Evolutionary conservation across 2,888 invertebrate species (phyloP), one percentile per base, ranked within the genome.

Genomic region (Lomographa bimaculata): DNA sequence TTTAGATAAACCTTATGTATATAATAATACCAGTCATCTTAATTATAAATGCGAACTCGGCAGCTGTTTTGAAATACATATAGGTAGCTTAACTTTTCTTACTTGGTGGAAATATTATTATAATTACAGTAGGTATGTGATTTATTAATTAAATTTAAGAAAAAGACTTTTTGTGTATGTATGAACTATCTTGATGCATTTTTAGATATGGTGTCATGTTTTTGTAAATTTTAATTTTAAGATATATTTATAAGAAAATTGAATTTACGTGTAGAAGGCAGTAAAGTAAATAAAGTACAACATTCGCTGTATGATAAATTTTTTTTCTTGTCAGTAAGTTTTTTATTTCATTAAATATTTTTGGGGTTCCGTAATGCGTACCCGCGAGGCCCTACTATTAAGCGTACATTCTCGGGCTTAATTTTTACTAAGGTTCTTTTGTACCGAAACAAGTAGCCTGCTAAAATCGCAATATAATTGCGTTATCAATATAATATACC

Each of bases 171-270:
- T 62, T 10, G 1, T 17, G 19, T 11, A 14, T 20, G 10, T 16
- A 64, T n/a, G n/a, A 62, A 64, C 56, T 60, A 56, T 64, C 59
- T 64, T 64, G 60, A 56, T 60, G 67, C 68, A 71, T 73, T 71
- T 73, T 25, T 21, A 40, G 9, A 34, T 32, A 25, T 7, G 33
- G 16, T 39, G 25, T 24, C 32, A 28, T 37, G 27, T 28, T 37
- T 46, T 28, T 11, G 5, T 19, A 11, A 2, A 19, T 6, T 19
- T n/a, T 14, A 14, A 14, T 14, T 4, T 2, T 14, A 14, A 14
- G 14, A 14, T 3, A 14, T 3, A 14, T 14, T 19, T 19, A 5
- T 11, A 20, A 12, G 50, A 47, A 10, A 29, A 20, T 29, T 3
- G n/a, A 11, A 20, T 39, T 34, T 33, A 46, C 38, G 38, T 38